Conservation (phyloP, 2,888 invertebrate species). For the Cyaniris semiargus region DNA sequence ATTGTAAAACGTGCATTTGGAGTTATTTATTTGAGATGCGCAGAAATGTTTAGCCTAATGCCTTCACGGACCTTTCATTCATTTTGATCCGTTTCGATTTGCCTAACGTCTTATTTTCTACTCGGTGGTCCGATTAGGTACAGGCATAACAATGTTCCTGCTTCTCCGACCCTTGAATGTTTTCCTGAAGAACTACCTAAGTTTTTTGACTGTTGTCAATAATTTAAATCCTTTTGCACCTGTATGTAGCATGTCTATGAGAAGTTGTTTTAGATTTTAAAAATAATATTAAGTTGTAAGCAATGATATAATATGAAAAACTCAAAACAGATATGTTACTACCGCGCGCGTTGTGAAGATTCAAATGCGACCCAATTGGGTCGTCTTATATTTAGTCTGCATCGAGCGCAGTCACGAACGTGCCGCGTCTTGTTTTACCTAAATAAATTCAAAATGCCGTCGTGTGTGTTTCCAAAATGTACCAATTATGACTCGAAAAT, state of each 20-base stretch:
- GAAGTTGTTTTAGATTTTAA: too few relatives aligned
- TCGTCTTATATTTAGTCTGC: too few relatives aligned
- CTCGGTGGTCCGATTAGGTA: conserved; percentile 64
- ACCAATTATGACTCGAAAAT: too few relatives aligned
- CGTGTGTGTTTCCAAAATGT: too few relatives aligned
- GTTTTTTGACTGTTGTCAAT: background rate
- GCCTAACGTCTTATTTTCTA: conserved; percentile 73
- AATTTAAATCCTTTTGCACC: too few relatives aligned
- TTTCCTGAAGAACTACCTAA: background rate
- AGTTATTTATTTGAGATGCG: conserved; percentile 68
- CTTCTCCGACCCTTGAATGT: background rate
- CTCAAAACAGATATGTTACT: too few relatives aligned
- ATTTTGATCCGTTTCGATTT: conserved; percentile 70
- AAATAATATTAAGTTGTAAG: background rate
- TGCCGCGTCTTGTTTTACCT: too few relatives aligned
- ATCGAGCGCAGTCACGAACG: too few relatives aligned
- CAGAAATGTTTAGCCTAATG: conserved; percentile 67
- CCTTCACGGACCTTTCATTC: conserved; percentile 64
- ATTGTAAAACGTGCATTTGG: conserved; percentile 59
- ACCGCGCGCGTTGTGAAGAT: too few relatives aligned
- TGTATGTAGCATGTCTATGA: background rate
- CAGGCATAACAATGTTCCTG: conserved; percentile 31
- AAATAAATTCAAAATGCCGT: too few relatives aligned
- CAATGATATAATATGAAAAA: too few relatives aligned
- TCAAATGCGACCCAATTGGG: too few relatives aligned